A percentile compares a stretch with the other conserved stretches of the same genome.
Evolutionary conservation across 1,140 invertebrate species (phyloP).

Genomic region (Drosophila seguyi): DNA sequence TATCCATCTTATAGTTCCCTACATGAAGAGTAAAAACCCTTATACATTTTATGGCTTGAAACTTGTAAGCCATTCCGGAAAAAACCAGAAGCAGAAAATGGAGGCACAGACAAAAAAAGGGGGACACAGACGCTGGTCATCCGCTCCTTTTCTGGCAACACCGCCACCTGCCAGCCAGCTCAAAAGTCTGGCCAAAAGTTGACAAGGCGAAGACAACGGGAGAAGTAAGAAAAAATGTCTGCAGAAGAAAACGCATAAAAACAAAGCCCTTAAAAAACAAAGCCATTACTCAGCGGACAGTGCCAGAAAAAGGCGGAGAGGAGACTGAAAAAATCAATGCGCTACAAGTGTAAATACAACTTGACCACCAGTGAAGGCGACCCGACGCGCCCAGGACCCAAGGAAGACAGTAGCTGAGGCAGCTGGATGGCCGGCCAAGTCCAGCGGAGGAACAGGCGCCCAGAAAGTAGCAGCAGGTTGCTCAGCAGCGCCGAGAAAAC

Average conservation of each 20-base stretch:
- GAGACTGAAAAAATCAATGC: slow-evolving; percentile 70
- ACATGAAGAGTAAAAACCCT: neutral
- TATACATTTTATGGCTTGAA: slow-evolving; percentile 8
- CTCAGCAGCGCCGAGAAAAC: slow-evolving; percentile 46
- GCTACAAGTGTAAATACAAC: slow-evolving; percentile 78
- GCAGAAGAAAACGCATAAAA: slow-evolving; percentile 44
- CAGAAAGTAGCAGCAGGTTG: slow-evolving; percentile 66
- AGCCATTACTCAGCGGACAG: slow-evolving; percentile 35
- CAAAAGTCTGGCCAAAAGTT: slow-evolving; percentile 67
- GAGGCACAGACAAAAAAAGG: neutral
- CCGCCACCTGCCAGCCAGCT: slow-evolving; percentile 40
- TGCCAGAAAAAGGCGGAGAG: slow-evolving; percentile 22
- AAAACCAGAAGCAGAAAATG: neutral
- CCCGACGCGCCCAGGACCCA: slow-evolving; percentile 9
- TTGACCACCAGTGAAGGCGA: slow-evolving; percentile 63
- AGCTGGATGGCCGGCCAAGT: slow-evolving; percentile 66
- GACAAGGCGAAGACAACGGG: slow-evolving; percentile 64
- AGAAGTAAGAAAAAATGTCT: slow-evolving; percentile 27
- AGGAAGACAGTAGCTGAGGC: slow-evolving; percentile 1
- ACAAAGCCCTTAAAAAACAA: slow-evolving; percentile 48
- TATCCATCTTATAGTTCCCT: neutral
- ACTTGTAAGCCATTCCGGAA: neutral
- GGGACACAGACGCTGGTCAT: neutral
- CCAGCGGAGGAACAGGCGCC: slow-evolving; percentile 73
- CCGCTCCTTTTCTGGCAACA: slow-evolving; percentile 10